A percentile compares a stretch with the other conserved stretches of the same genome.
These are phyloP conservation scores for Syngnathoides biaculeatus DNA, from an alignment of 2,113 vertebrate species.

Conservation along the genomic window DNA sequence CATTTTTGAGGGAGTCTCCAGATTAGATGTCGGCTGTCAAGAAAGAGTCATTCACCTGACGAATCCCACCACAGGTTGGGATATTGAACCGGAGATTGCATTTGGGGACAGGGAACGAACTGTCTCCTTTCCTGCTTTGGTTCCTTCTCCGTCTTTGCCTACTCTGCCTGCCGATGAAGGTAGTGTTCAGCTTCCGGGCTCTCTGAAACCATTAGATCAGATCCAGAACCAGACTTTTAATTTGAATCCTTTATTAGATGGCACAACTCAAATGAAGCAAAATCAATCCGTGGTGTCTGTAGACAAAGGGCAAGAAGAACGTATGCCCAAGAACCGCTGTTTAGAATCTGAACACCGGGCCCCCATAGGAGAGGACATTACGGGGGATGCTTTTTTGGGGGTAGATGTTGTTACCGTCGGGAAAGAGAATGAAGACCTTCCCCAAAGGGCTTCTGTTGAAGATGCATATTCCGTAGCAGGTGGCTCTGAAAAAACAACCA, in stretches of 20 bases:
- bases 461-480: not conserved
- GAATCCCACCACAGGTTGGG: constrained; percentile 68
- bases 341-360: constrained; percentile 30
- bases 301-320: constrained; percentile 16
- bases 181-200: constrained; percentile 3
- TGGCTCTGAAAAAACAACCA: constrained; percentile 8
- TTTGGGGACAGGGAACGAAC: constrained; percentile 53
- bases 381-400: constrained; percentile 65
- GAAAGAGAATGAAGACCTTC: constrained; percentile 49
- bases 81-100: constrained; percentile 62
- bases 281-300: constrained; percentile 7
- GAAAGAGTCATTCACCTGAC: constrained; percentile 35
- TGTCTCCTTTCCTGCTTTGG: constrained; percentile 73
- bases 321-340: not conserved
- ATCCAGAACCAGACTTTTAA: constrained; percentile 13
- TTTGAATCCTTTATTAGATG: not conserved
- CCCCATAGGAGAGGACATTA: constrained; percentile 58
- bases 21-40: constrained; percentile 46
- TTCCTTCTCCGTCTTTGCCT: constrained; percentile 70
- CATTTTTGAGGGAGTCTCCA: constrained; percentile 57
- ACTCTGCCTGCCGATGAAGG: constrained; percentile 42
- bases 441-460: constrained; percentile 25
- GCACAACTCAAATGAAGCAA: constrained; percentile 13
- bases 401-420: constrained; percentile 72
- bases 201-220: constrained; percentile 9